These are phyloP conservation scores for Stomorhina lunata DNA, from an alignment of 2,888 invertebrate genomes.

Conservation along the genomic window DNA sequence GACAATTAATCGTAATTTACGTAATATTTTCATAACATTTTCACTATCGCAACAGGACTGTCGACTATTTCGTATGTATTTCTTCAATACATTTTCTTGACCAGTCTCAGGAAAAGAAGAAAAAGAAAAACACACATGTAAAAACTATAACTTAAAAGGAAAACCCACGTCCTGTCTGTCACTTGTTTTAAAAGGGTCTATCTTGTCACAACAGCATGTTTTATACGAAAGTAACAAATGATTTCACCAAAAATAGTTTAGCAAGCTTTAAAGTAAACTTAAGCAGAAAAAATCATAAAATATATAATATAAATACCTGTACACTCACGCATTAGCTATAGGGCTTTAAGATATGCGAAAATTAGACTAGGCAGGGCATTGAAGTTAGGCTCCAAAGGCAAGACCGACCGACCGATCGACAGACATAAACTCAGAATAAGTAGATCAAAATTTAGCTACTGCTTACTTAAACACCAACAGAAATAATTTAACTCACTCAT, in stretches of 20 bases:
- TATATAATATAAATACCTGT: slow-evolving; percentile 11
- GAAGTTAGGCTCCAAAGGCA: too few relatives aligned
- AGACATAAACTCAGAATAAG: slow-evolving; percentile 41
- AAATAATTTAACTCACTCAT: slow-evolving; percentile 46
- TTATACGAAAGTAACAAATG: slow-evolving; percentile 43
- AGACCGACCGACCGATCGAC: too few relatives aligned
- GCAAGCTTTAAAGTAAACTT: too few relatives aligned
- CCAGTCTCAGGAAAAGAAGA: too few relatives aligned
- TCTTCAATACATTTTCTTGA: neutral
- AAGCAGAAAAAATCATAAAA: neutral
- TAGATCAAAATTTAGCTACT: slow-evolving; percentile 53
- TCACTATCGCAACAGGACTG: slow-evolving; percentile 49
- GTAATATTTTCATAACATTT: slow-evolving; percentile 57
- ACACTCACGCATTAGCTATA: slow-evolving; percentile 34
- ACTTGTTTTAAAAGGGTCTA: slow-evolving; percentile 62
- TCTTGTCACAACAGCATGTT: slow-evolving; percentile 62
- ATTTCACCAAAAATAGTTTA: slow-evolving; percentile 41
- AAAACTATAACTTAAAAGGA: slow-evolving; percentile 42
- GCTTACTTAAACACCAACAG: slow-evolving; percentile 51
- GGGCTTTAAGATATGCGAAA: neutral
- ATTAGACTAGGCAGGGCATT: slow-evolving; percentile 2
- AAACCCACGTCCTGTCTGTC: slow-evolving; percentile 63
- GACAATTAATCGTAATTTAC: slow-evolving; percentile 53
- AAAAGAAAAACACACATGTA: slow-evolving; percentile 20
- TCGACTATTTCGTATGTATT: slow-evolving; percentile 28